A percentile compares a stretch with the other conserved stretches of the same genome.
Conservation (phyloP, 2,797 vertebrate genomes). For the Lepidocolaptes lacrymiger region DNA sequence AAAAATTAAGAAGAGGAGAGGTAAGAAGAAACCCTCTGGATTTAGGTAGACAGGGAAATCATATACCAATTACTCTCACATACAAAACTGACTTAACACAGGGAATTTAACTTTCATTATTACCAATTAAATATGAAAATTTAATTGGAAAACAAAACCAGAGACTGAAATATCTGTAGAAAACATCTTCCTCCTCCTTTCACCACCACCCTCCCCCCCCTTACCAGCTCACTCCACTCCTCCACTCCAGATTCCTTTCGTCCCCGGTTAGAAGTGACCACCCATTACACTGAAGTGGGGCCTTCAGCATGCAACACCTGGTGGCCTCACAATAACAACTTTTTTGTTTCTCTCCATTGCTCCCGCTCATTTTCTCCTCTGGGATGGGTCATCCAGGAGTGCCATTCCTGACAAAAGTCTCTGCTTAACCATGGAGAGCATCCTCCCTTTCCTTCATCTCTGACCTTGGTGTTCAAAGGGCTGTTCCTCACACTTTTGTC, state of each 20-base stretch:
- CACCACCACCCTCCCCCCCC: too few relatives aligned
- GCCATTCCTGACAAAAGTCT: background rate
- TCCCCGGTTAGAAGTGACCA: background rate
- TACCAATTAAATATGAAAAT: background rate
- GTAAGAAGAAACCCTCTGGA: background rate
- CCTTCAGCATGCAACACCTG: rapidly evolving
- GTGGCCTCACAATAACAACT: rapidly evolving
- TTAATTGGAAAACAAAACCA: background rate
- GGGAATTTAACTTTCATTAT: background rate
- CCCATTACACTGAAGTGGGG: too few relatives aligned
- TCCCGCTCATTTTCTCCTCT: background rate
- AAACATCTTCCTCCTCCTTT: background rate
- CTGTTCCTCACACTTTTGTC: background rate
- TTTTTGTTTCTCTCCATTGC: background rate
- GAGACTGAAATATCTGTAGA: background rate
- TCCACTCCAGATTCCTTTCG: background rate
- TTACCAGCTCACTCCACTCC: background rate
- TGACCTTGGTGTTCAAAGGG: background rate
- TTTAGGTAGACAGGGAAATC: background rate
- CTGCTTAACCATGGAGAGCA: background rate
- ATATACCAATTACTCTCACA: background rate
- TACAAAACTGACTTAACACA: background rate
- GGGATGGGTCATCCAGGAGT: background rate
- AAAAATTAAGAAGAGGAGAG: background rate
- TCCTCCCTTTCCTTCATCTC: background rate